Evolutionary conservation across 2,113 vertebrate genomes (phyloP).

Genomic region (Ursus arctos): DNA sequence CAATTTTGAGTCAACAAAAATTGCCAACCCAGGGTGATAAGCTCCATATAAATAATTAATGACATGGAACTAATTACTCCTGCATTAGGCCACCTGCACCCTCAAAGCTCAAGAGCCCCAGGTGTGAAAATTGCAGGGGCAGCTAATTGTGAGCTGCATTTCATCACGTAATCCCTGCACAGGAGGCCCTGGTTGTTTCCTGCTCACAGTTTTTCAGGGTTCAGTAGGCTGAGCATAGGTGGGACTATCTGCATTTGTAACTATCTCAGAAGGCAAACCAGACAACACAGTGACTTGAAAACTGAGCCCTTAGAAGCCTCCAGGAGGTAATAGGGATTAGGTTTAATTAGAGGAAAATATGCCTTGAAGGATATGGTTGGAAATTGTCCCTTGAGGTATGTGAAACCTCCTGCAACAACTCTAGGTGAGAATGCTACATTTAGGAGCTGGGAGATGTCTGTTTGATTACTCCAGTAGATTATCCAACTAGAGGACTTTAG

Average conservation of each 20-base stretch:
- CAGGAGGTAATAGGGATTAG: constrained; percentile 73
- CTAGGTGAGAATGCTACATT: background rate
- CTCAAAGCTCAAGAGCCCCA: constrained; percentile 80
- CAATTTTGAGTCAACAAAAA: constrained; percentile 81
- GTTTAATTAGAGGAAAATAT: constrained; percentile 73
- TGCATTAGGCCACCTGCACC: constrained; percentile 84
- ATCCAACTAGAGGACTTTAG: background rate
- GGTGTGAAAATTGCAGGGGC: constrained; percentile 84
- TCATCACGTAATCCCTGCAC: constrained; percentile 66
- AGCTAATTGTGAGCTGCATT: constrained; percentile 78
- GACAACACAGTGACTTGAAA: constrained; percentile 49
- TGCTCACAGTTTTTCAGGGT: constrained; percentile 52
- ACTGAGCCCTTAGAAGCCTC: constrained; percentile 35
- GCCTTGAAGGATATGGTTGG: constrained; percentile 63
- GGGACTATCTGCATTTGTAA: constrained; percentile 36
- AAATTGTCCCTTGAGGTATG: constrained; percentile 63
- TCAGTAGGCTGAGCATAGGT: constrained; percentile 54
- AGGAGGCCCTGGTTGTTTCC: constrained; percentile 66
- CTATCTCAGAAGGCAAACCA: constrained; percentile 59
- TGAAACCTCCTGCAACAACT: background rate
- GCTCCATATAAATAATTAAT: constrained; percentile 86
- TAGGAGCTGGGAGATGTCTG: background rate
- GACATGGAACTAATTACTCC: constrained; percentile 83
- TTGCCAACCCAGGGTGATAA: constrained; percentile 82
- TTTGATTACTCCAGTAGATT: background rate